Conservation (phyloP, 2,797 vertebrate species). For the Coregonus suidteri region DNA sequence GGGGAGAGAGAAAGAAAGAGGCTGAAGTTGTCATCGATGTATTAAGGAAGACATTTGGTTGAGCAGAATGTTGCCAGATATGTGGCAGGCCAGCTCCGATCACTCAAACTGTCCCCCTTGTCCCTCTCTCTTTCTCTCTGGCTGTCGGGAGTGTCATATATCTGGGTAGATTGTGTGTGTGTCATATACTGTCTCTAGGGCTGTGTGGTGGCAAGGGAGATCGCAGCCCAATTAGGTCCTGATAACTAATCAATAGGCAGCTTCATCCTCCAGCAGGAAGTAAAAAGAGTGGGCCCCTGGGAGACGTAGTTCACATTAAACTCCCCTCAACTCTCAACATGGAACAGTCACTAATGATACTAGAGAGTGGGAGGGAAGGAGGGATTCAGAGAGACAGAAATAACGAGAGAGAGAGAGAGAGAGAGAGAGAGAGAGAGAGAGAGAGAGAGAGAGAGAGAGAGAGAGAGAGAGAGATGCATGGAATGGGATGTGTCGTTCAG, state of each 20-base stretch:
- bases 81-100: constrained; percentile 48
- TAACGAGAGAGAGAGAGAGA: constrained; percentile 34
- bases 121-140: constrained; percentile 54
- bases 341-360: constrained; percentile 91
- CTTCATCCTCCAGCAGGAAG: constrained; percentile 99
- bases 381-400: constrained; percentile 20
- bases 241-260: constrained; percentile 99
- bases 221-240: constrained; percentile 98
- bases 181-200: constrained; percentile 87
- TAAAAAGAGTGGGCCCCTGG: constrained; percentile 98
- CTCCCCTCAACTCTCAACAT: constrained; percentile 91
- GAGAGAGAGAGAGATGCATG: constrained; percentile 16
- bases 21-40: constrained; percentile 73
- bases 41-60: constrained; percentile 92
- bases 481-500: no score
- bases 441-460: no score
- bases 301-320: constrained; percentile 99
- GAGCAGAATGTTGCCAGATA: constrained; percentile 94
- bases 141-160: constrained; percentile 98
- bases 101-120: background rate
- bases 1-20: constrained; percentile 40
- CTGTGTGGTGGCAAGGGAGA: constrained; percentile 78
- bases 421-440: background rate
- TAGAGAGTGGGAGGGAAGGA: constrained; percentile 43
- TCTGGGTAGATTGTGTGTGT: constrained; percentile 71